Evolutionary conservation across 2,113 vertebrate species (phyloP).

Genomic region (Craseonycteris thonglongyai): DNA sequence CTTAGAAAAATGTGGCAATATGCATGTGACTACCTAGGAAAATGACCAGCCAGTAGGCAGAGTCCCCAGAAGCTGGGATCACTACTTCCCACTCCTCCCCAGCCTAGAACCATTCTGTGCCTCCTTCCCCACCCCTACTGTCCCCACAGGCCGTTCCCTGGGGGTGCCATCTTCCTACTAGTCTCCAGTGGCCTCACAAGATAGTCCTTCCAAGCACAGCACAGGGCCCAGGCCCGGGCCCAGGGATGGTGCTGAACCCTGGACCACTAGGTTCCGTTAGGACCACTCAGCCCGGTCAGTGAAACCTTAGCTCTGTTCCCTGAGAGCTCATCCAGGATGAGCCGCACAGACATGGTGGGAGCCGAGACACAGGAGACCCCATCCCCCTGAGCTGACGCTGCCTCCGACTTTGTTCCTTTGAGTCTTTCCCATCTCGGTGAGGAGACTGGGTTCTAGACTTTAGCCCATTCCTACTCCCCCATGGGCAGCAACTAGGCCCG

Average conservation of each 20-base stretch:
- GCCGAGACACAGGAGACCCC: not conserved
- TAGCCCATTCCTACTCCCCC: not conserved
- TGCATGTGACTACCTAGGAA: not conserved
- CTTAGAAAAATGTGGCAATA: not conserved
- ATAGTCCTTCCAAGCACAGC: not conserved
- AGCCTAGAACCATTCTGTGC: not conserved
- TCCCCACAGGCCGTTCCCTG: not conserved
- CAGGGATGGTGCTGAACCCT: too few species aligned
- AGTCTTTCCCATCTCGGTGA: not conserved
- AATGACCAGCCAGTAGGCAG: not conserved
- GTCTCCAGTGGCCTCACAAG: not conserved
- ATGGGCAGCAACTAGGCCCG: not conserved
- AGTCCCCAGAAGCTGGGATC: not conserved
- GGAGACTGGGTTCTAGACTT: not conserved
- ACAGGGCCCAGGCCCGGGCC: not conserved
- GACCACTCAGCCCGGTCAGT: not conserved
- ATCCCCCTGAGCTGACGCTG: not conserved
- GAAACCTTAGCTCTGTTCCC: not conserved
- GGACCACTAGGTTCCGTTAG: not conserved
- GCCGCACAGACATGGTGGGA: too few species aligned
- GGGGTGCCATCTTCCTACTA: not conserved
- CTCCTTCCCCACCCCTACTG: not conserved
- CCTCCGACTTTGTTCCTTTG: not conserved
- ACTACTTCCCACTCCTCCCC: not conserved
- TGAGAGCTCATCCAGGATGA: not conserved